phyloP scores from a whole-genome alignment of 2,113 vertebrate species.

The Dasyornis broadbenti region DNA sequence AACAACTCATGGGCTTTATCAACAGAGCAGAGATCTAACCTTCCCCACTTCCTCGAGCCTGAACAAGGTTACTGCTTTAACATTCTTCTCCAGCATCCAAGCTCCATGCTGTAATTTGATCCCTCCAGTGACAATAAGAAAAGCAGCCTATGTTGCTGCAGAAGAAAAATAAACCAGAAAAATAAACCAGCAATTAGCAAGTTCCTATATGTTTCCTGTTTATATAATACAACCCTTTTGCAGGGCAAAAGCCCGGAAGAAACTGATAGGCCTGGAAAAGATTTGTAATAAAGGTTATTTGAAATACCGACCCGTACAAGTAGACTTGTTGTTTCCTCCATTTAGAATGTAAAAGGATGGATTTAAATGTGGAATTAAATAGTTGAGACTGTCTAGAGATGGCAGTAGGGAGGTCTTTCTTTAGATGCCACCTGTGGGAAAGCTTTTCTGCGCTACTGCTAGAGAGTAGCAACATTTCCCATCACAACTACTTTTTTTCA shows the following conservation, averaged over 20 bases:
- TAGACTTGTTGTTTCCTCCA: background rate
- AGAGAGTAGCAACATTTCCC: background rate
- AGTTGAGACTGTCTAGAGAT: background rate
- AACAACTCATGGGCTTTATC: background rate
- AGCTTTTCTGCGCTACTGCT: background rate
- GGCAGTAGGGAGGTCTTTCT: background rate
- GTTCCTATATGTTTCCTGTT: constrained; percentile 59
- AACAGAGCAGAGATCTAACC: background rate
- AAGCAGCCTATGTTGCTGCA: background rate
- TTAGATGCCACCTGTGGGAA: background rate
- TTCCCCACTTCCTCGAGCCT: rapidly evolving
- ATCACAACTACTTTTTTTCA: background rate
- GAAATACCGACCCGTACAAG: background rate
- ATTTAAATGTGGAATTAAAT: background rate
- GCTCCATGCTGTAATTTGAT: background rate
- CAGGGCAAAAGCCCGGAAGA: background rate
- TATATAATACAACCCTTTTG: background rate
- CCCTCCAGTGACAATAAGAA: constrained; percentile 21
- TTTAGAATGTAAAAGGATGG: background rate
- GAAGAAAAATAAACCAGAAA: constrained; percentile 60
- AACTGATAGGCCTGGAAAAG: constrained; percentile 37
- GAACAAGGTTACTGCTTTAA: background rate
- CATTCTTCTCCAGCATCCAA: background rate
- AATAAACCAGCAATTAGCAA: constrained; percentile 55
- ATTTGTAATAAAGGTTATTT: background rate